Evolutionary conservation across 2,888 invertebrate species (phyloP), one percentile per base, ranked within the genome.

Genomic region (Trichopoda pennipes): DNA sequence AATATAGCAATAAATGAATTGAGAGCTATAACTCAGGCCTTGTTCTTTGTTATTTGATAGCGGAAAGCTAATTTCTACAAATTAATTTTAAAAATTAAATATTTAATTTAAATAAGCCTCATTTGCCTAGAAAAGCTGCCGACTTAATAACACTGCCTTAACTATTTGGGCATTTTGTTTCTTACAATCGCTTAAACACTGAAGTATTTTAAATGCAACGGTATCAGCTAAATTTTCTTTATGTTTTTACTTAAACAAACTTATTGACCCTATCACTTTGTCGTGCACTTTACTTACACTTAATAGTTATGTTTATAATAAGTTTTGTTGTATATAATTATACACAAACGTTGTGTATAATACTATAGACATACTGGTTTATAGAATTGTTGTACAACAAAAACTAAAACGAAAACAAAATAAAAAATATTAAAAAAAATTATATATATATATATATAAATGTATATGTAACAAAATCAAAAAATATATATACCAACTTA

Each of bases 401-500:
- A 60, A 76, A 53, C 35, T 28, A 17, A 61, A 66, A 53, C 35
- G 53, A 44, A 58, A 72, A 61, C 32, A 8, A 68, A 56, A 72
- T 7, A 72, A 63, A 63, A 69, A 56, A 47, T 56, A 4, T 6
- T 28, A 61, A 77, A 76, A 76, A 38, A 49, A n/a, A n/a, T n/a
- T n/a, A n/a, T n/a, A n/a, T n/a, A n/a, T n/a, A n/a, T n/a, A n/a
- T n/a, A n/a, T n/a, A n/a, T n/a, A n/a, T n/a, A n/a, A n/a, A n/a
- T n/a, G 63, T 73, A 28, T 28, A 28, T 28, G 6, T 28, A 66
- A 66, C 53, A 74, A 80, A 77, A 68, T 28, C 63, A 68, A 80
- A 81, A 74, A 69, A 81, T 64, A 60, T 63, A 77, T 73, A 73
- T 55, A 81, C 74, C 78, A 79, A 78, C 82, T 75, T 78, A 78